Base-by-base conservation (phyloP, 2,888 invertebrate species). In the Seira musarum region DNA sequence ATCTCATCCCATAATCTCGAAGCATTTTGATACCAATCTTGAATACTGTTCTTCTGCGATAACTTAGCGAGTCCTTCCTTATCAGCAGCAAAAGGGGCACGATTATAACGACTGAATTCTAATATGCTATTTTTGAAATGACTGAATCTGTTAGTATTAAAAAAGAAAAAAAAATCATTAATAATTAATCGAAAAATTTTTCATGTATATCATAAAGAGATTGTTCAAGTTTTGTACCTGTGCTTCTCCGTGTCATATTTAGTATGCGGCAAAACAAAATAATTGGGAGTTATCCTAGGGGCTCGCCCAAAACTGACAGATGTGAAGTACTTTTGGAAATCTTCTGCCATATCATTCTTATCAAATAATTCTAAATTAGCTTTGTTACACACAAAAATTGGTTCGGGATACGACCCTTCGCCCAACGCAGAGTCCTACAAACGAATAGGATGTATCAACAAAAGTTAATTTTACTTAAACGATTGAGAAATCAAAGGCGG, bases 311-410 rank as follows among this genome's bases (percentile, higher is more conserved):
- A n/a, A 65, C 74, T 73, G 8, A 83, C 80, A 8, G 81, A 82
- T 1, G 80, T 82, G 61, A 84, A 83, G 19, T 84, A 64, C 8
- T 72, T 60, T 64, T 83, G 79, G 17, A 82, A 77, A 17, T 78
- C 60, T 15, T 57, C 17, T 10, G 49, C 35, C 17, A 78, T 30
- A 19, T 82, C 71, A 1, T 75, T 57, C 21, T 82, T 76, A 15
- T 83, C 80, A 25, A 84, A 25, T 10, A 82, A 64, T 8, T 83
- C 80, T 21, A 77, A 64, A 25, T 83, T 73, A 10, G 83, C 82
- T 68, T 84, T 86, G 60, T 85, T 86, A 66, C 84, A 85, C 40
- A 86, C 81, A 68, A 77, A 85, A 17, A 85, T 61, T 10, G 84
- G 57, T 75, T 86, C 85, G 21, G 86, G 81, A 66, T 80, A 74